Evolutionary conservation across 2,888 invertebrate genomes (phyloP).

Genomic region (Drosophila niveifrons): DNA sequence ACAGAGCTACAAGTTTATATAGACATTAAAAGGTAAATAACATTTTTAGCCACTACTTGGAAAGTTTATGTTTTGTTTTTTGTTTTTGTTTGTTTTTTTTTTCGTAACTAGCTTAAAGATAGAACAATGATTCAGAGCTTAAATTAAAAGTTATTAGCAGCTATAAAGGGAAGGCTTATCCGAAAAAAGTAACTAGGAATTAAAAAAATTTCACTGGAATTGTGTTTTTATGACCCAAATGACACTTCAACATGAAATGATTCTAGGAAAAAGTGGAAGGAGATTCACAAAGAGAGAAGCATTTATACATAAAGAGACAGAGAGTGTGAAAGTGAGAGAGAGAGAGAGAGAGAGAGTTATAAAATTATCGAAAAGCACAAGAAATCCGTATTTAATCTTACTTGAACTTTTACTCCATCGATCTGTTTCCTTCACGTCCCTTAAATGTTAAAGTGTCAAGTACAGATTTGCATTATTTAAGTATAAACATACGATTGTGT

Average conservation of each 20-base stretch:
- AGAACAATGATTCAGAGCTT: conserved; percentile 41
- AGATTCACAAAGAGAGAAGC: background rate
- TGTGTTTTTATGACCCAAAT: conserved; percentile 5
- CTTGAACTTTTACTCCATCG: conserved; percentile 7
- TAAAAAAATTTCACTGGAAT: background rate
- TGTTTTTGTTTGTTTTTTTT: conserved; percentile 26
- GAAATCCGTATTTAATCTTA: conserved; percentile 10
- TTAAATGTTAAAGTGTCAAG: conserved; percentile 10
- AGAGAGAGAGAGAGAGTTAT: background rate
- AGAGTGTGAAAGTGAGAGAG: background rate
- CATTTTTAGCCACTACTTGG: conserved; percentile 75
- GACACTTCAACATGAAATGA: conserved; percentile 17
- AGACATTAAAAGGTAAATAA: conserved; percentile 74
- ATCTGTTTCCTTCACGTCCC: background rate
- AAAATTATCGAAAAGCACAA: background rate
- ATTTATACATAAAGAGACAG: background rate
- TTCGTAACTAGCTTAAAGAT: conserved; percentile 16
- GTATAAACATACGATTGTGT: background rate
- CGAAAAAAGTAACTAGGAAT: background rate
- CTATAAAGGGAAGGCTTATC: conserved; percentile 17
- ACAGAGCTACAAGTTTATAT: conserved; percentile 67
- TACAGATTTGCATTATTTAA: background rate
- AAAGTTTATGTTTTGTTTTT: conserved; percentile 40
- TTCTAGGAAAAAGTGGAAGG: conserved; percentile 4
- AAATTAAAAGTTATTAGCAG: conserved; percentile 25